A percentile compares a stretch with the other conserved stretches of the same genome.
Conservation (phyloP, 2,888 invertebrate genomes). For the Limnephilus auricula region DNA sequence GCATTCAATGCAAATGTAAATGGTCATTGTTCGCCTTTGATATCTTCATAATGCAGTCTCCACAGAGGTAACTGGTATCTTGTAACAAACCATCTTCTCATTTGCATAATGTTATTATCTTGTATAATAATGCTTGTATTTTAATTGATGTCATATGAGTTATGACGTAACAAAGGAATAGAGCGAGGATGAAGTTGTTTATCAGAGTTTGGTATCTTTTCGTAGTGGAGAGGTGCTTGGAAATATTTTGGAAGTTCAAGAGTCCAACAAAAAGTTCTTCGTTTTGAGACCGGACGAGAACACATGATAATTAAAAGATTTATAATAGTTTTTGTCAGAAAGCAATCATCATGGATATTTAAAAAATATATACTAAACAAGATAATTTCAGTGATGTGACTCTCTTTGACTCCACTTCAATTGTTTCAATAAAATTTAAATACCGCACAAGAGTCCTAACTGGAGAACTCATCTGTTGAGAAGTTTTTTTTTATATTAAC, state of each 20-base stretch:
- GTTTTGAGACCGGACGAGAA: not conserved
- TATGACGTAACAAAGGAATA: conserved; percentile 23
- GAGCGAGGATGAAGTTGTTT: not conserved
- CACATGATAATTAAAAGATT: too few relatives aligned
- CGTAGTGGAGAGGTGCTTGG: not conserved
- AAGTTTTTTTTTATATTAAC: too few relatives aligned
- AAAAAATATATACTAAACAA: too few relatives aligned
- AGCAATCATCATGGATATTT: too few relatives aligned
- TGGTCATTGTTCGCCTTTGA: conserved; percentile 4
- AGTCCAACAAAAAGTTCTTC: not conserved
- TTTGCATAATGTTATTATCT: conserved; percentile 9
- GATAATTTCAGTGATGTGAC: too few relatives aligned
- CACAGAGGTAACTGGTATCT: not conserved
- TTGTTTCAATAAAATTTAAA: too few relatives aligned
- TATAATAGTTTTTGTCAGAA: too few relatives aligned
- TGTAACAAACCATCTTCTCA: not conserved
- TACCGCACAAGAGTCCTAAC: too few relatives aligned
- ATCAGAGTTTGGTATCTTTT: not conserved
- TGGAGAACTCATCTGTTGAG: too few relatives aligned
- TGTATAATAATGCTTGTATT: conserved; percentile 8
- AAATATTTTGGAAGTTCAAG: not conserved
- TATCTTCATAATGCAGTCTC: conserved; percentile 21
- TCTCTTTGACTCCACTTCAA: too few relatives aligned
- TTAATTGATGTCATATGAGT: conserved; percentile 28
- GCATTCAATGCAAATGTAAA: conserved; percentile 42